These are phyloP conservation scores for Diplolepis rosae DNA, from an alignment of 2,888 invertebrate species.

Conservation along the genomic window DNA sequence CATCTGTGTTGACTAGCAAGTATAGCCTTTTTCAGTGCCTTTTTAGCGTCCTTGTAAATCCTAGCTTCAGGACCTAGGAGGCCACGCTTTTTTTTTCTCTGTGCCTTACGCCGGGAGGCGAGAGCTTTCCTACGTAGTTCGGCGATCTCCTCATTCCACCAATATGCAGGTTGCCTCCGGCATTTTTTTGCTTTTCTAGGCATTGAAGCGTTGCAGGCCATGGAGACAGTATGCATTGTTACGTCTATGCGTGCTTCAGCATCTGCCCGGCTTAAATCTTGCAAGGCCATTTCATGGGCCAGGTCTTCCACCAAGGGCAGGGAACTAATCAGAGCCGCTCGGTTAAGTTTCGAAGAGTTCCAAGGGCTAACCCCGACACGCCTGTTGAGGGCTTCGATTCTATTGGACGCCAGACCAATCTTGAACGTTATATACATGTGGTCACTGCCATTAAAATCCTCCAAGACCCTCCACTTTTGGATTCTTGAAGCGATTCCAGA, in stretches of 20 bases:
- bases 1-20: no score
- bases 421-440: neutral
- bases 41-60: no score
- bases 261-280: no score
- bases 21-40: no score
- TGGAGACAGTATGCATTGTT: neutral
- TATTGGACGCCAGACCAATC: neutral
- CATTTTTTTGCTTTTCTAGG: neutral
- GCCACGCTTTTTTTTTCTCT: no score
- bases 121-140: no score
- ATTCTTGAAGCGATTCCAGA: neutral
- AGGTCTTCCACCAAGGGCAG: neutral
- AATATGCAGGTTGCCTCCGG: neutral
- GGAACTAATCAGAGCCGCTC: neutral
- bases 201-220: no score
- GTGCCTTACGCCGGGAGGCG: no score
- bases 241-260: neutral
- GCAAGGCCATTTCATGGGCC: neutral
- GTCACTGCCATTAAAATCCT: no score
- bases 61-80: no score
- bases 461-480: neutral
- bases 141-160: neutral
- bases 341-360: neutral
- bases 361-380: neutral
- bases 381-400: neutral